phyloP scores from a whole-genome alignment of 2,797 vertebrate species.

The Parambassis ranga region DNA sequence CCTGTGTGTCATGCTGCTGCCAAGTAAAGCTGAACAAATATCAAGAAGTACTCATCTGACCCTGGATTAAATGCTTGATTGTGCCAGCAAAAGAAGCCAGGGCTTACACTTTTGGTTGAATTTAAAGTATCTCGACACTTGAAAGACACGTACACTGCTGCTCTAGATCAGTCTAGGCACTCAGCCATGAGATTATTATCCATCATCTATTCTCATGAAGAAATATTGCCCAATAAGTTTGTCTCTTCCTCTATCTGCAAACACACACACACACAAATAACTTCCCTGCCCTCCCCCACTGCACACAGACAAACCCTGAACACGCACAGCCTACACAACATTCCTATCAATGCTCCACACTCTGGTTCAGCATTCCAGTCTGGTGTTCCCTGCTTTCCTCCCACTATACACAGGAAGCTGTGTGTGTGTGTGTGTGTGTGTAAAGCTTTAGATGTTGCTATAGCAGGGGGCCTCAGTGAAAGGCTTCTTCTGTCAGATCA shows the following conservation, averaged over 20 bases:
- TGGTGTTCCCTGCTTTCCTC: conserved; percentile 61
- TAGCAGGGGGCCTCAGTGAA: conserved; percentile 57
- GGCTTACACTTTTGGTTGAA: too few species aligned
- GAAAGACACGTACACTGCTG: too few species aligned
- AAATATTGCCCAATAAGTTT: not conserved
- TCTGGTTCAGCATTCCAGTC: conserved; percentile 69
- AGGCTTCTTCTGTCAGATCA: conserved; percentile 61
- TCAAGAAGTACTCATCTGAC: too few species aligned
- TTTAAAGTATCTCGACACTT: too few species aligned
- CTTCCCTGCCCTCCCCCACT: not conserved
- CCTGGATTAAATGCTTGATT: too few species aligned
- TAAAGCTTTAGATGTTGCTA: conserved; percentile 50
- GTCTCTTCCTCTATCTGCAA: not conserved
- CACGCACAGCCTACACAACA: conserved; percentile 43
- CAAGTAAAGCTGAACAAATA: too few species aligned
- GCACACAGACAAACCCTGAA: conserved; percentile 1
- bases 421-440: conserved; percentile 28
- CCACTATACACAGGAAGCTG: conserved; percentile 45
- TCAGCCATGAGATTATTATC: too few species aligned
- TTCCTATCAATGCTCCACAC: conserved; percentile 77
- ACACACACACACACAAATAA: not conserved
- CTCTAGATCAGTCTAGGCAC: too few species aligned
- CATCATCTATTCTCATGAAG: too few species aligned
- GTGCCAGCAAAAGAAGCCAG: too few species aligned
- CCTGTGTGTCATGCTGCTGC: too few species aligned